These are phyloP conservation scores for Mallotus villosus DNA, from an alignment of 2,797 vertebrate species.

Conservation along the genomic window DNA sequence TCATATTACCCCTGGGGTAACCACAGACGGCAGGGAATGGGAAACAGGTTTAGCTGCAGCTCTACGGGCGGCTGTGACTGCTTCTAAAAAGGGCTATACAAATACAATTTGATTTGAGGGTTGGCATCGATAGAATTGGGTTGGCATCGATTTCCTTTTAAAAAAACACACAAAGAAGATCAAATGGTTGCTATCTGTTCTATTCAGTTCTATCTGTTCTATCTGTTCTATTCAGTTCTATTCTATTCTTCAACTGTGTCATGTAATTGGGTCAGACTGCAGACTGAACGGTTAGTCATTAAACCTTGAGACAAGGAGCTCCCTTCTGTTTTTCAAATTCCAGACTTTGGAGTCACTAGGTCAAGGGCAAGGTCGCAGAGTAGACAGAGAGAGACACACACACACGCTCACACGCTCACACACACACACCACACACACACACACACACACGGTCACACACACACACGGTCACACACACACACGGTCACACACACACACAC, in stretches of 20 bases:
- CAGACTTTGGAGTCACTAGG: neutral
- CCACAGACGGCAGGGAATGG: neutral
- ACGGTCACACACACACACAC: neutral
- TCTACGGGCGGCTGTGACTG: too few species aligned
- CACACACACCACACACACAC: neutral
- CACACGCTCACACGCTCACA: neutral
- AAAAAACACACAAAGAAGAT: neutral
- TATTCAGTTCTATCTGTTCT: conserved; percentile 26
- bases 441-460: neutral
- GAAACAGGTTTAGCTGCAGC: too few species aligned
- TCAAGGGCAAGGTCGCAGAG: neutral
- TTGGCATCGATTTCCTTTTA: too few species aligned
- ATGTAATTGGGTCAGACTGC: too few species aligned
- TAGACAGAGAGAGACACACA: neutral
- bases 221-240: conserved; percentile 21
- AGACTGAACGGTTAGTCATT: conserved; percentile 14
- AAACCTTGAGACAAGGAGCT: neutral
- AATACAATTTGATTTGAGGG: too few species aligned
- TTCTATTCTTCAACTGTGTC: conserved; percentile 4
- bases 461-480: neutral
- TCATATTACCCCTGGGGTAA: neutral
- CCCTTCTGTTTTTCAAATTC: neutral
- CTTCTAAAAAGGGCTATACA: too few species aligned
- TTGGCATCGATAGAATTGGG: too few species aligned
- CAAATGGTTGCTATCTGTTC: neutral